These are phyloP conservation scores for Holocentrus rufus DNA, from an alignment of 2,797 vertebrate genomes.

Conservation along the genomic window DNA sequence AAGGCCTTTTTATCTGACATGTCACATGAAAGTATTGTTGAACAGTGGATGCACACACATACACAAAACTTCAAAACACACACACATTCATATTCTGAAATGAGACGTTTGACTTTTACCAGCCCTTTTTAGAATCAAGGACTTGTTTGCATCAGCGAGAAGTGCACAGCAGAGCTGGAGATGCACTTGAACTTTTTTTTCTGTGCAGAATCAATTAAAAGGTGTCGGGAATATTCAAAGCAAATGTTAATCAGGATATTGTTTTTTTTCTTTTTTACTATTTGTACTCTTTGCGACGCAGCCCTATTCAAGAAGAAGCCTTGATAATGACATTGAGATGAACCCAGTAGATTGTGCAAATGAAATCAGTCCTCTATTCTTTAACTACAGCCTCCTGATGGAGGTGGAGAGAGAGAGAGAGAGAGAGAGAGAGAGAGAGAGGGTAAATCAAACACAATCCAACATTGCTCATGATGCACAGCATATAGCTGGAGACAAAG, in stretches of 20 bases:
- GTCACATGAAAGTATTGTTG: conserved; percentile 35
- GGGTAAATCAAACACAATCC: neutral
- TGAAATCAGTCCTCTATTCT: conserved; percentile 61
- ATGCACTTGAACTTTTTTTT: neutral
- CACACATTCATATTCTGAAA: conserved; percentile 26
- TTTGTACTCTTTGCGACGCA: conserved; percentile 11
- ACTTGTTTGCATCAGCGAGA: neutral
- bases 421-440: neutral
- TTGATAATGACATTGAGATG: conserved; percentile 50
- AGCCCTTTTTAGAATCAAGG: conserved; percentile 18
- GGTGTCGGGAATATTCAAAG: conserved; percentile 35
- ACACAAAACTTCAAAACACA: conserved; percentile 30
- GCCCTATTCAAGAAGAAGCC: conserved; percentile 29
- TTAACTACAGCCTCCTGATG: conserved; percentile 56
- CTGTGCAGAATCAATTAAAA: conserved; percentile 13
- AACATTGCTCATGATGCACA: too few relatives aligned
- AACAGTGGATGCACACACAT: conserved; percentile 26
- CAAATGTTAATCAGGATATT: conserved; percentile 48
- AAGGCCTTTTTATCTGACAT: conserved; percentile 37
- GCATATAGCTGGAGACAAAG: too few relatives aligned
- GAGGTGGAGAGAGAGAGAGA: conserved; percentile 5
- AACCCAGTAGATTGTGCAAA: conserved; percentile 36
- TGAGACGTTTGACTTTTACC: neutral
- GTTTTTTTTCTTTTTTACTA: conserved; percentile 39
- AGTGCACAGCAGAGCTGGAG: neutral